A percentile compares a stretch with the other conserved stretches of the same genome.
Conservation (phyloP, 2,113 vertebrate species). For the Ailurus styani region DNA sequence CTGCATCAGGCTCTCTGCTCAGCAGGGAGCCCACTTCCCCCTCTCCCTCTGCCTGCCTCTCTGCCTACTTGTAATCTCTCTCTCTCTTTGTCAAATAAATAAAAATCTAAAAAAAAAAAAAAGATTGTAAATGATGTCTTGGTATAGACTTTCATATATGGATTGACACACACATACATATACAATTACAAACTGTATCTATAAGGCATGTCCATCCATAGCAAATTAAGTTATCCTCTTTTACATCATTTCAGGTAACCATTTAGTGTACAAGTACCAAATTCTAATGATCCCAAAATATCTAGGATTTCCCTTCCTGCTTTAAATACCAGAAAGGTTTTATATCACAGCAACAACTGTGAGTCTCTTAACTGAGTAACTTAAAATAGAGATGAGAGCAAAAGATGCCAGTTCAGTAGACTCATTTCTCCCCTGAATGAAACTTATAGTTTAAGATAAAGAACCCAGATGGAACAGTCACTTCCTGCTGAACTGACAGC, state of each 20-base stretch:
- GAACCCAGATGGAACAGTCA: neutral
- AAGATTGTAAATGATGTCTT: neutral
- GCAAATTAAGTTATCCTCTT: neutral
- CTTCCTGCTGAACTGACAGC: neutral
- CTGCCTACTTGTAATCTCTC: too few relatives aligned
- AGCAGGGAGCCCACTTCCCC: too few relatives aligned
- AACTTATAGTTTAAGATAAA: neutral
- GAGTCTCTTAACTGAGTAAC: neutral
- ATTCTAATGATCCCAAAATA: neutral
- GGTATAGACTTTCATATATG: neutral
- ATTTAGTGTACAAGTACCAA: neutral
- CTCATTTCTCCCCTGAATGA: neutral
- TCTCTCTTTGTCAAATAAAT: too few relatives aligned
- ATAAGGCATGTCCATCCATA: neutral
- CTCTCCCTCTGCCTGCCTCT: too few relatives aligned
- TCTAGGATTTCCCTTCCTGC: neutral
- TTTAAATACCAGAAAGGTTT: neutral
- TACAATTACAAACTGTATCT: neutral
- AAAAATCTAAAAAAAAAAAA: too few relatives aligned
- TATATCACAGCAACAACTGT: neutral
- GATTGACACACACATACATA: neutral
- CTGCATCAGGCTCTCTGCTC: too few relatives aligned
- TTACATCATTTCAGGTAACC: neutral
- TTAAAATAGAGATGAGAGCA: slow-evolving; percentile 17
- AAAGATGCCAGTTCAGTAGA: neutral